Evolutionary conservation across 2,113 vertebrate species (phyloP).

Genomic region (Isurus oxyrinchus): DNA sequence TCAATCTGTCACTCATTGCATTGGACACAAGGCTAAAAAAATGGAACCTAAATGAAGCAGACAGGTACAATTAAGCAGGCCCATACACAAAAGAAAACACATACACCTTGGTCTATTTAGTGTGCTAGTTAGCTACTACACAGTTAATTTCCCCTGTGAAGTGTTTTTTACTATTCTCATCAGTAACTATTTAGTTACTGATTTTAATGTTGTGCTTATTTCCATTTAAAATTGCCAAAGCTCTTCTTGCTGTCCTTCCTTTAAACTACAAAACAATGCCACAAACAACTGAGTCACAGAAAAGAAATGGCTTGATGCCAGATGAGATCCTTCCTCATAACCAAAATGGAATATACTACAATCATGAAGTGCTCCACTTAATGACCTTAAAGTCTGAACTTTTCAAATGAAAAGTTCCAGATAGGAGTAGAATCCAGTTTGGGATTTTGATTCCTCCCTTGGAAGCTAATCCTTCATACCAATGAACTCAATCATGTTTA

Average conservation of each 20-base stretch:
- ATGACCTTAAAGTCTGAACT: neutral
- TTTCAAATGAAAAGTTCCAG: neutral
- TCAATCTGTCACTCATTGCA: neutral
- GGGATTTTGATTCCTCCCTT: neutral
- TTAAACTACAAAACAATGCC: too few species aligned
- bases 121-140: neutral
- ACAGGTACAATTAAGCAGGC: neutral
- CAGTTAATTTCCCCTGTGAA: neutral
- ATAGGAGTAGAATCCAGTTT: neutral
- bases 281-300: too few species aligned
- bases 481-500: neutral
- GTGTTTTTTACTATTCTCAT: neutral
- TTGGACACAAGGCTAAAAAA: neutral
- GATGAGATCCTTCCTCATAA: too few species aligned
- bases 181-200: neutral
- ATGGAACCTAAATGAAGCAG: neutral
- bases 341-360: neutral
- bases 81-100: neutral
- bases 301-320: too few species aligned
- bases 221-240: neutral
- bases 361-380: neutral
- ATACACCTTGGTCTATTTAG: neutral
- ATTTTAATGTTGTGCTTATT: neutral
- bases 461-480: neutral
- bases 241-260: too few species aligned